Evolutionary conservation across 2,888 invertebrate genomes (phyloP), one percentile per base, ranked within the genome.

Genomic region (Trisateles emortualis): DNA sequence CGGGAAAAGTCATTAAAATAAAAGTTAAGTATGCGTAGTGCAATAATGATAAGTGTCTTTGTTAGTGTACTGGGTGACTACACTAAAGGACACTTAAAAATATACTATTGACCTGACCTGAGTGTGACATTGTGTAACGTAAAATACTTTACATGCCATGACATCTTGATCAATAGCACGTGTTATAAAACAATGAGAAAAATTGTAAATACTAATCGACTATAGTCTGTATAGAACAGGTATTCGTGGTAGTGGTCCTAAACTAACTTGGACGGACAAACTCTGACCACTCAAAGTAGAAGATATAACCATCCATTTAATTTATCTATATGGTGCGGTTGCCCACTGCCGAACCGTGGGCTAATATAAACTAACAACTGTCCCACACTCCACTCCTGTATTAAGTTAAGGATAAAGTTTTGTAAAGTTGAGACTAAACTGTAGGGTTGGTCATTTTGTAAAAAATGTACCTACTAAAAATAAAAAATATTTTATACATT

Each of bases 301-400:
- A 46, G 50, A 52, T 43, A 43, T 61, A 45, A 35, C 22, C 8
- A 16, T 49, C 41, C 51, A 45, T 61, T 52, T 51, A 50, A 52
- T 70, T 65, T 50, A 47, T 52, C 36, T 52, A 40, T 52, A 55
- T 53, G 53, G 44, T 40, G 62, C 55, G 58, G 70, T 60, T 14
- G 43, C 41, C 57, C 62, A 55, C 52, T 55, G 67, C 14, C 67
- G 57, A 66, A 36, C 36, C 10, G 38, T 55, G 48, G 43, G 40
- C 24, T 43, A 42, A 46, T 44, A 35, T 38, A 57, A 65, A 55
- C 51, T 47, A 54, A 32, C 36, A 40, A 51, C 46, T 54, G 58
- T 35, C 53, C 30, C 17, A 26, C 1, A 47, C 32, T 26, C 46
- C 19, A 40, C 47, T 52, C 39, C 54, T 56, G 59, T 56, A 52